Conservation (phyloP, 2,113 vertebrate genomes). For the Falcunculus frontatus region DNA sequence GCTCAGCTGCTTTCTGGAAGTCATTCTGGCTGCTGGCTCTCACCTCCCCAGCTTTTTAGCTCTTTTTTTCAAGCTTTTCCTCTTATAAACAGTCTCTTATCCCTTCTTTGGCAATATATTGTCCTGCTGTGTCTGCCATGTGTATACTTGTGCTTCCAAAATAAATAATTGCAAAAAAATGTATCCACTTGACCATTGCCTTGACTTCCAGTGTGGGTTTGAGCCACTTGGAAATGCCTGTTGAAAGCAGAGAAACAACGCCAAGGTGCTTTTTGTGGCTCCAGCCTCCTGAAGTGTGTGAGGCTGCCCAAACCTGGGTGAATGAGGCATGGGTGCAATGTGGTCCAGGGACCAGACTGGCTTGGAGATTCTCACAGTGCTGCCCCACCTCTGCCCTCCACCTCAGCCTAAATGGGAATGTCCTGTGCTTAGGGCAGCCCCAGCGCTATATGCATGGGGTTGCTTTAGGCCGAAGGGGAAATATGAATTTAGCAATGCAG, state of each 20-base stretch:
- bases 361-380: background rate
- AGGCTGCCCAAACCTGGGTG: background rate
- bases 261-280: background rate
- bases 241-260: fast-evolving
- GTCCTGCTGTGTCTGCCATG: background rate
- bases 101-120: background rate
- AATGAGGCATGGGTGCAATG: fast-evolving
- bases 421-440: background rate
- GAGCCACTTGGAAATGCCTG: background rate
- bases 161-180: conserved; percentile 2
- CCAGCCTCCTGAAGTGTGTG: fast-evolving
- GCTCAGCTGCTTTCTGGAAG: background rate
- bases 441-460: fast-evolving
- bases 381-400: background rate
- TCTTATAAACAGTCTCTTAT: conserved; percentile 2
- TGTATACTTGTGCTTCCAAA: background rate
- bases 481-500: fast-evolving
- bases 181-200: background rate
- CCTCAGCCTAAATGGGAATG: fast-evolving
- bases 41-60: background rate
- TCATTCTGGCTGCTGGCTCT: background rate
- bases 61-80: background rate
- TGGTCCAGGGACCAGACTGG: background rate
- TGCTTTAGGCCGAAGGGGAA: background rate
- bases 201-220: background rate